A percentile compares a stretch with the other conserved stretches of the same genome.
These are phyloP conservation scores for Apotomis betuletana DNA, from an alignment of 2,888 invertebrate species.

Conservation along the genomic window DNA sequence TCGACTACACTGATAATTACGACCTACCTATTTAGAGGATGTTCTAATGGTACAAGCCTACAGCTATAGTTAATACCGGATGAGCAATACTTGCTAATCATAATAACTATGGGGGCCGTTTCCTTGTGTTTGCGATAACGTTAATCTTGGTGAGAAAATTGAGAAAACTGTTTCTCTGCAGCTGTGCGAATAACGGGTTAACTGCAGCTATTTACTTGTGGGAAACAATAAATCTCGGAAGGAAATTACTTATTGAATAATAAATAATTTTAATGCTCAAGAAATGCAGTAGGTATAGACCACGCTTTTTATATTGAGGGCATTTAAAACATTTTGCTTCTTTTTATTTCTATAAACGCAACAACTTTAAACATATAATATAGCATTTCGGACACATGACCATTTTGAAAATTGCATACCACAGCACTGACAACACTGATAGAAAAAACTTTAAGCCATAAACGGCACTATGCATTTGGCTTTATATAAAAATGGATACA, in stretches of 20 bases:
- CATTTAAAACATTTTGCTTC: too few species aligned
- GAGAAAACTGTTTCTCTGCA: constrained; percentile 4
- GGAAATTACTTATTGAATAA: neutral
- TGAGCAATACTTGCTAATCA: constrained; percentile 63
- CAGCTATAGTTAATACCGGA: constrained; percentile 60
- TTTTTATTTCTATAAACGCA: too few species aligned
- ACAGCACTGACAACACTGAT: too few species aligned
- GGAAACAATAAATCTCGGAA: neutral
- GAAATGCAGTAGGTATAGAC: neutral
- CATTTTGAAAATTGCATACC: too few species aligned
- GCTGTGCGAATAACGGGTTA: constrained; percentile 1
- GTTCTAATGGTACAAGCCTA: constrained; percentile 57
- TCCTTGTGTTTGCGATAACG: constrained; percentile 48
- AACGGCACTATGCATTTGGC: too few species aligned
- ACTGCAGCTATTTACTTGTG: neutral
- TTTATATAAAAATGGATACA: too few species aligned
- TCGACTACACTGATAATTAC: constrained; percentile 37
- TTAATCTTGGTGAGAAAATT: constrained; percentile 33
- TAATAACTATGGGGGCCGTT: constrained; percentile 60
- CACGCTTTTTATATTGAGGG: too few species aligned
- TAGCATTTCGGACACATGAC: too few species aligned
- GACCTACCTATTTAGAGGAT: constrained; percentile 49
- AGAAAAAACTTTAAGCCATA: too few species aligned
- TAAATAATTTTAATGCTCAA: neutral
- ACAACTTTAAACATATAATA: too few species aligned